Evolutionary conservation across 2,888 invertebrate species (phyloP).

Genomic region (Zygaena filipendulae): DNA sequence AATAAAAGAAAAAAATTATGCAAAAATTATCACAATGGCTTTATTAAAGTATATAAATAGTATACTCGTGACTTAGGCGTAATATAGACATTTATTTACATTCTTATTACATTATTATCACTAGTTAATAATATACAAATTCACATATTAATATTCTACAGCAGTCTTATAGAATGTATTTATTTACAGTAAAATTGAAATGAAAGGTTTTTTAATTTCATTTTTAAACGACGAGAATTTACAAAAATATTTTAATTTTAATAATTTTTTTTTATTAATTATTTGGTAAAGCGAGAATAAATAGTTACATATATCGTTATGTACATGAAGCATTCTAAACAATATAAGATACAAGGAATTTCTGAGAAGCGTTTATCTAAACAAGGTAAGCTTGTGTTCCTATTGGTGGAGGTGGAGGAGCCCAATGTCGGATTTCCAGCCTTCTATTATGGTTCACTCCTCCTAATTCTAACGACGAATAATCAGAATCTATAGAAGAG

Average conservation of each 20-base stretch:
- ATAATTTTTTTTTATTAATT: constrained; percentile 55
- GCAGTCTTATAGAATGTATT: constrained; percentile 69
- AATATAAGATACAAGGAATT: no score
- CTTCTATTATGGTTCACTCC: constrained; percentile 51
- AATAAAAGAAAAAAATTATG: constrained; percentile 41
- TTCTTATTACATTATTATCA: no score
- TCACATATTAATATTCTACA: constrained; percentile 61
- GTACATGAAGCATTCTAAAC: no score
- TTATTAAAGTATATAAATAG: constrained; percentile 69
- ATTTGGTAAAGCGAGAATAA: constrained; percentile 67
- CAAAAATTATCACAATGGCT: constrained; percentile 70
- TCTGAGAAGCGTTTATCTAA: constrained; percentile 57
- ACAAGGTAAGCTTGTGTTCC: constrained; percentile 58
- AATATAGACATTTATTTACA: constrained; percentile 64
- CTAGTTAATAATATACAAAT: constrained; percentile 62
- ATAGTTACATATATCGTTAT: no score
- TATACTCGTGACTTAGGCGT: constrained; percentile 60
- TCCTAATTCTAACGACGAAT: constrained; percentile 82
- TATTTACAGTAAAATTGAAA: constrained; percentile 52
- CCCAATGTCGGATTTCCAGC: constrained; percentile 57
- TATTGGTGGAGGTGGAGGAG: constrained; percentile 52
- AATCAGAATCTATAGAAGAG: constrained; percentile 90
- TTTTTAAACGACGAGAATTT: constrained; percentile 53
- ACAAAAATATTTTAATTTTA: no score
- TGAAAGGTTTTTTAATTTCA: constrained; percentile 37